Base-by-base conservation (phyloP, 2,888 invertebrate species). In the Sphaerophoria rueppellii region DNA sequence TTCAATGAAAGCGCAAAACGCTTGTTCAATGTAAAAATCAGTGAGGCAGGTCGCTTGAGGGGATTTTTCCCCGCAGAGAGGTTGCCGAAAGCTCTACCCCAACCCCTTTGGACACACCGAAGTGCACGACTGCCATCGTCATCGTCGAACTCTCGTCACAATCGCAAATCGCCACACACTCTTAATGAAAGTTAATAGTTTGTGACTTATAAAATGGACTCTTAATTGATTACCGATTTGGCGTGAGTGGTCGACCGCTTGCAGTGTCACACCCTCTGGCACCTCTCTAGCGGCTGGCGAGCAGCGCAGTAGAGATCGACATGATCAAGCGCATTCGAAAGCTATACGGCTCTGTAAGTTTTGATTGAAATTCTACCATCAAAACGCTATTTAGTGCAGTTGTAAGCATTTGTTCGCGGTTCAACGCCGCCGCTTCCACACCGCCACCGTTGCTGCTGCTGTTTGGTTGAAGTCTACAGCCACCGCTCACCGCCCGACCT, bases 261-360 rank as follows among this genome's bases (percentile, higher is more conserved):
- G 63, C 85, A 85, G 85, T 85, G 85, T 85, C 81, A 85, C 76
- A 85, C 85, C 85, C 85, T 81, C 85, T 85, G 81, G 76, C 85
- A 85, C 85, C 81, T 85, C 82, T 40, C 40, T 24, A 24, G 24
- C 24, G 24, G 40, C 40, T 43, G 63, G 24, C 52, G 14, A 1
- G 32, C 24, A 6, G 4, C 11, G 60, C 32, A 24, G 24, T 24
- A 24, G 24, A 24, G 24, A 2, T 24, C 2, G 24, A 24, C 24
- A 24, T 12, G 14, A 2, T n/a, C n/a, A n/a, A n/a, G n/a, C n/a
- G n/a, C n/a, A n/a, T n/a, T n/a, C n/a, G n/a, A n/a, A 48, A 35
- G 50, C 50, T 48, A 14, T 4, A 65, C 9, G 14, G 9, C 9
- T 50, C 48, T 0, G 37, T 50, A 65, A 50, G 16, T 14, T 35